Evolutionary conservation across 2,888 invertebrate species (phyloP), one percentile per base, ranked within the genome.

Genomic region (Protodeltote pygarga): DNA sequence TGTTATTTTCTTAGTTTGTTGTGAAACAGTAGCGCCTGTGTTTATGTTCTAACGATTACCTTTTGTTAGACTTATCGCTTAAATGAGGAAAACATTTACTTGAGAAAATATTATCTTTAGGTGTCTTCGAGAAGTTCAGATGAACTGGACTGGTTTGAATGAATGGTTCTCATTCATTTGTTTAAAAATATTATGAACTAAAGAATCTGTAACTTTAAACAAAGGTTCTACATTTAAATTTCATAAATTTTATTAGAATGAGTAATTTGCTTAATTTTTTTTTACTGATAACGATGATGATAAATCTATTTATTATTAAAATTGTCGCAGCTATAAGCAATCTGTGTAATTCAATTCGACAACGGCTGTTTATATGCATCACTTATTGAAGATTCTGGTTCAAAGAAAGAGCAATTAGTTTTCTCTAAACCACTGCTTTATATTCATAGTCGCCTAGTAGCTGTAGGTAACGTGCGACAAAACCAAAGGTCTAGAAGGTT

Each of bases 1-100:
- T 28, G 38, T 10, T 50, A 34, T 34, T 41, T 49, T 25, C 45
- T 29, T 24, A 5, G 5, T 47, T 11, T 11, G 29, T 29, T 25
- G 20, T 28, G 9, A 25, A 44, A 21, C 24, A 24, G 10, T 9
- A 19, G 19, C 23, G 13, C 9, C 27, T 34, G 25, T 28, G 41
- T 42, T 45, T 45, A 49, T 42, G 65, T 31, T 35, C 37, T 29
- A 42, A 48, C 35, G 45, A 60, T 52, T 37, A 47, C 53, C 32
- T 46, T 33, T 33, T 58, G 45, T 58, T 32, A 15, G 8, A 13
- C 23, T 44, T 37, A 29, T 32, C 38, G 29, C 28, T 41, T 35
- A 25, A 37, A 41, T 27, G 32, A 59, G 45, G 20, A 16, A 35
- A 38, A 24, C 40, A 44, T 57, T 50, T 37, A 33, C 34, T 52